Evolutionary conservation across 2,888 invertebrate species (phyloP).

Genomic region (Philereme transversata): DNA sequence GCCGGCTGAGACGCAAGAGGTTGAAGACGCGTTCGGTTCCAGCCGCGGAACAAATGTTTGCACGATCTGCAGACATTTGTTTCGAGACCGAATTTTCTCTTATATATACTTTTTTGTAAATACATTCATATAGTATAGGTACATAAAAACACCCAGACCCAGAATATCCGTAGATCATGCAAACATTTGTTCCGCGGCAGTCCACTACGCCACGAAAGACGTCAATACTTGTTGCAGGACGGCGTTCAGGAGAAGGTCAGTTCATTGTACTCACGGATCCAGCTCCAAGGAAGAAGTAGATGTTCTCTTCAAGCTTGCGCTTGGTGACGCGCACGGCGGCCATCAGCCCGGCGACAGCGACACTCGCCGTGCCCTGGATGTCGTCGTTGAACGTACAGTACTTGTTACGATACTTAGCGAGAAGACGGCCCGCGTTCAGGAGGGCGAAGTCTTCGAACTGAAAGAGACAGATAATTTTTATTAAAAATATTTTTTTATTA

Average conservation of each 20-base stretch:
- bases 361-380: constrained; percentile 98
- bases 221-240: background rate
- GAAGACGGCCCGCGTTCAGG: constrained; percentile 96
- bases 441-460: constrained; percentile 99
- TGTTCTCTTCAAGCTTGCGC: constrained; percentile 92
- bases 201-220: too few species aligned
- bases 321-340: constrained; percentile 90
- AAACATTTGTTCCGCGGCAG: too few species aligned
- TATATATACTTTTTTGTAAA: too few species aligned
- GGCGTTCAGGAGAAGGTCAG: background rate
- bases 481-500: too few species aligned
- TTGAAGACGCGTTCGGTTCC: too few species aligned
- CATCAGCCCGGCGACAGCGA: constrained; percentile 96
- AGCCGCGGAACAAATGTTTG: too few species aligned
- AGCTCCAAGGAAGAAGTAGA: constrained; percentile 95
- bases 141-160: too few species aligned
- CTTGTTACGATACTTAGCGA: constrained; percentile 94
- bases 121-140: too few species aligned
- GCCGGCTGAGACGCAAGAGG: too few species aligned
- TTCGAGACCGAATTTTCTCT: too few species aligned
- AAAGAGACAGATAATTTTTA: background rate
- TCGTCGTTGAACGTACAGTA: constrained; percentile 99
- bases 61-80: too few species aligned
- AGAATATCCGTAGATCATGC: too few species aligned
- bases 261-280: constrained; percentile 85